Evolutionary conservation across 2,888 invertebrate species (phyloP).

Genomic region (Amphipoea lucens): DNA sequence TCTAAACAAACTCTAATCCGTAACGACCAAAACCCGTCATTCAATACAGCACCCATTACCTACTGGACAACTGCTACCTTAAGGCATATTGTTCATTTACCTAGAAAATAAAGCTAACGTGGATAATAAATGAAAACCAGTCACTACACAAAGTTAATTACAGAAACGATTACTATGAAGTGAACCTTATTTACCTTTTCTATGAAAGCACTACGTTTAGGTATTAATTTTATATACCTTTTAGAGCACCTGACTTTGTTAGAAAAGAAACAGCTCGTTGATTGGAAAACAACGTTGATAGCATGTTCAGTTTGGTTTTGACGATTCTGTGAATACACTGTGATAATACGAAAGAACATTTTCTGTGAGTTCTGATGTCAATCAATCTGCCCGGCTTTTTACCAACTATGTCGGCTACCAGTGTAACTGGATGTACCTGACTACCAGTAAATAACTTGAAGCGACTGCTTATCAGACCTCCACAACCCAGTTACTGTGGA

Average conservation of each 20-base stretch:
- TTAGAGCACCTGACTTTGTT: not conserved
- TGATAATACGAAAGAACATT: not conserved
- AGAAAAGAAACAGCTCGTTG: not conserved
- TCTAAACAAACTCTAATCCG: not conserved
- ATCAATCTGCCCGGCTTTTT: not conserved
- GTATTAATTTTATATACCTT: constrained; percentile 14
- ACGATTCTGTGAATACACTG: not conserved
- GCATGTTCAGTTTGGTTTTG: constrained; percentile 11
- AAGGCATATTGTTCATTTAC: not conserved
- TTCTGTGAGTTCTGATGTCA: not conserved
- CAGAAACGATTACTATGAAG: constrained; percentile 11
- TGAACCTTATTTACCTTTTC: constrained; percentile 11
- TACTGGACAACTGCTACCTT: not conserved
- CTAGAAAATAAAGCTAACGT: not conserved
- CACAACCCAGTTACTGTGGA: not conserved
- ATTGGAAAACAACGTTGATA: not conserved
- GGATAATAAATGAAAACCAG: not conserved
- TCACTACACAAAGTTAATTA: constrained; percentile 1
- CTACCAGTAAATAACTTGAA: not conserved
- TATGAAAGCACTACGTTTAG: constrained; percentile 13
- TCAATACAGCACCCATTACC: not conserved
- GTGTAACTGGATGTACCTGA: not conserved
- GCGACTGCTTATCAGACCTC: not conserved
- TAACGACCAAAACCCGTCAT: not conserved
- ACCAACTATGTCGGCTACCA: not conserved